Evolutionary conservation across 2,113 vertebrate genomes (phyloP).

Genomic region (Myocastor coypus): DNA sequence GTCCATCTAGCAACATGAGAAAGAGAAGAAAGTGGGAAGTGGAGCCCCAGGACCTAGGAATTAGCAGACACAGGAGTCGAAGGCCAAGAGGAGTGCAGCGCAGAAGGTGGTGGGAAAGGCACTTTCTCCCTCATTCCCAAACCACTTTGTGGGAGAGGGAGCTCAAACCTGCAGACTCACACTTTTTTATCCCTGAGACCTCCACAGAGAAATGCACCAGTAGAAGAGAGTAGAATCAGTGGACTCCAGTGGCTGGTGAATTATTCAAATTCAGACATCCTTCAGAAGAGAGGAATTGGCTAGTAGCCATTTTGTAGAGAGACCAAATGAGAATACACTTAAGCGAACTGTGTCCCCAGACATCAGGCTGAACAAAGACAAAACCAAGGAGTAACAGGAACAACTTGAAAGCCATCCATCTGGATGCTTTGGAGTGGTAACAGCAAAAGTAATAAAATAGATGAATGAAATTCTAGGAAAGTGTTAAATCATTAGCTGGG

Average conservation of each 20-base stretch:
- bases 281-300: not conserved
- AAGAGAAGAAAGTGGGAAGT: not conserved
- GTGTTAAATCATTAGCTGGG: no score
- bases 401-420: not conserved
- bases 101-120: not conserved
- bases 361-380: not conserved
- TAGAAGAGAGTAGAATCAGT: not conserved
- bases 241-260: not conserved
- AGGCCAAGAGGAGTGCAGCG: not conserved
- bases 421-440: not conserved
- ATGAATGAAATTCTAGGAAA: not conserved
- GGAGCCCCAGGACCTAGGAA: not conserved
- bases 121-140: not conserved
- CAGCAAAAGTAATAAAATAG: not conserved
- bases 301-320: not conserved
- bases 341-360: not conserved
- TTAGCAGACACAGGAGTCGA: not conserved
- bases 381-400: not conserved
- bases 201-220: not conserved
- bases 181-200: not conserved
- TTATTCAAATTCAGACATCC: not conserved
- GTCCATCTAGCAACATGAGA: not conserved
- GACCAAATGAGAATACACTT: not conserved
- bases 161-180: not conserved
- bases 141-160: not conserved